These are phyloP conservation scores for Philopedon plagiatum DNA, from an alignment of 2,888 invertebrate species.

Conservation along the genomic window DNA sequence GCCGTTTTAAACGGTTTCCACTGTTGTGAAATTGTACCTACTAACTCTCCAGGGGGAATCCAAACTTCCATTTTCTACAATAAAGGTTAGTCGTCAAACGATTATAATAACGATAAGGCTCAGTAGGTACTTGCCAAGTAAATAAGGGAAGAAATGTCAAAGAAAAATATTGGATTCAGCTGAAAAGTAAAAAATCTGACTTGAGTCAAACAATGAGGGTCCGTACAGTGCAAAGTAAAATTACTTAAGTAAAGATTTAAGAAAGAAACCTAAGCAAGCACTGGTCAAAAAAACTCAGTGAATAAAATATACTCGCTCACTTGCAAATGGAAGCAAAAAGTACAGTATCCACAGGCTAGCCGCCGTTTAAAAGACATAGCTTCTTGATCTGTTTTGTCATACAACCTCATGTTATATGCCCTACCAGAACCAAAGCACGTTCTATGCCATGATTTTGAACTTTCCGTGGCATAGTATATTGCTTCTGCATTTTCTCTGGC, in stretches of 20 bases:
- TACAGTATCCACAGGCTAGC: constrained; percentile 78
- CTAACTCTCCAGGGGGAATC: constrained; percentile 78
- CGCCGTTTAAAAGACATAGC: constrained; percentile 82
- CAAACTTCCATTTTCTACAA: constrained; percentile 78
- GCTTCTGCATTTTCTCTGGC: constrained; percentile 74
- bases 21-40: constrained; percentile 80
- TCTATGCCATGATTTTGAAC: constrained; percentile 75
- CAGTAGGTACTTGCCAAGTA: no score
- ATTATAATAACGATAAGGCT: no score
- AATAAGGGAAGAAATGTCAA: no score
- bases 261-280: not conserved
- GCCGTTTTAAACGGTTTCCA: constrained; percentile 77
- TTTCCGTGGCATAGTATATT: constrained; percentile 81
- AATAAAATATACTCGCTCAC: constrained; percentile 67
- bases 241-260: no score
- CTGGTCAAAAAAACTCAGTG: not conserved
- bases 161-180: no score
- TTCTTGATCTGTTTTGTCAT: constrained; percentile 88
- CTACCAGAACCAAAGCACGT: constrained; percentile 81
- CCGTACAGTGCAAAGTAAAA: no score
- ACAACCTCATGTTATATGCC: constrained; percentile 83
- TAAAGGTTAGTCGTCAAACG: constrained; percentile 2
- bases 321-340: constrained; percentile 81
- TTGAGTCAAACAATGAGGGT: no score
- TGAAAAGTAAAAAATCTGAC: no score